Percentiles rank a stretch among this genome's conserved stretches.
These are phyloP conservation scores for Dendronephthya gigantea DNA, from an alignment of 64 coral and sea anemone genomes.

Conservation along the genomic window DNA sequence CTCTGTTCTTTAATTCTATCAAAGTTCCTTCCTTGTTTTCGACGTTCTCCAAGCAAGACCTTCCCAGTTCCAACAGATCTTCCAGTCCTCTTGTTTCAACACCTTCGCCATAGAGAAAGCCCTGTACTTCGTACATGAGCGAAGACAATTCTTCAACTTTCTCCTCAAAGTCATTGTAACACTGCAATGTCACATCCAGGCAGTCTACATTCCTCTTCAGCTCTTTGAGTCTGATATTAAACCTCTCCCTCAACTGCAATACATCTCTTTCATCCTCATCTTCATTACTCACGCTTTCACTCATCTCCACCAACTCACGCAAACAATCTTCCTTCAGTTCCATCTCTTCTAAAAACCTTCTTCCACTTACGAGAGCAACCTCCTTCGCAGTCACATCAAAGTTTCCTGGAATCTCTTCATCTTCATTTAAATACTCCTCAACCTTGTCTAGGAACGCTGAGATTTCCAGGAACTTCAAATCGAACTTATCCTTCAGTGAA, in stretches of 20 bases:
- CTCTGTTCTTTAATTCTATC: background rate
- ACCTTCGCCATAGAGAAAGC: background rate
- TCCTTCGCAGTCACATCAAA: slow-evolving; percentile 17
- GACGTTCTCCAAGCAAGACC: background rate
- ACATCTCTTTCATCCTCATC: background rate
- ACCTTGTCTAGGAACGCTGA: background rate
- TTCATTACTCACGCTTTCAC: background rate
- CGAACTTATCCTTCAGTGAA: background rate
- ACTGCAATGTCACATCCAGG: background rate
- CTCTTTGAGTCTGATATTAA: background rate
- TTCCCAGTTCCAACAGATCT: background rate
- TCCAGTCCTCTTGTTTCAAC: background rate
- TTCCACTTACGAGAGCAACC: background rate
- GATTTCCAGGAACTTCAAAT: background rate
- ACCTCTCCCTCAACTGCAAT: background rate
- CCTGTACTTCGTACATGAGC: background rate
- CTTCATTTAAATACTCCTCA: background rate
- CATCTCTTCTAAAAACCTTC: background rate
- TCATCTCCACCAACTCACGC: background rate
- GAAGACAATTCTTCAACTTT: slow-evolving; percentile 5
- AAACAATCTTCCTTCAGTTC: background rate
- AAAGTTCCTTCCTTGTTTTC: background rate
- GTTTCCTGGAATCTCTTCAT: background rate
- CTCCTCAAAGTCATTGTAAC: background rate
- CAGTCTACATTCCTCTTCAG: background rate